Evolutionary conservation across 2,888 invertebrate genomes (phyloP), one percentile per base, ranked within the genome.

Genomic region (Drymonia ruficornis): DNA sequence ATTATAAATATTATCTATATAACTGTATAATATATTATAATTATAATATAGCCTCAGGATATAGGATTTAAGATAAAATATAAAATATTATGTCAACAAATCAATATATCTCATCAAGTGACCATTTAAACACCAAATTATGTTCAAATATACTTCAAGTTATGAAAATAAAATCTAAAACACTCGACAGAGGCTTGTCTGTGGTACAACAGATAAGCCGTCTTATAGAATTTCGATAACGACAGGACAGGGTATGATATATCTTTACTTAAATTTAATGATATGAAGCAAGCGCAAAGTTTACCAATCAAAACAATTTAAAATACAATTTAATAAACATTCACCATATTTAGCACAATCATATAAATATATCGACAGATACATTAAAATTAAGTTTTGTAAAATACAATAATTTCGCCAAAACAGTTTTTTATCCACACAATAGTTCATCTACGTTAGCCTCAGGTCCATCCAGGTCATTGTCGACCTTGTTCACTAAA

Each of bases 251-350:
- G 55, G 60, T 46, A 67, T 52, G 51, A 67, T 61, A 74, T 77
- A 68, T 66, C 73, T 70, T 76, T 71, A 80, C 89, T 86, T 90
- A 89, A 80, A 61, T 63, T 79, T 90, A 91, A 87, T 91, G 91
- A 91, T 91, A 91, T 91, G 90, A 87, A 74, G 83, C 81, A 88
- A 90, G 88, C 88, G 87, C 88, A 83, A 87, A 77, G 73, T 81
- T 75, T 59, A 63, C 61, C 47, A 66, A 68, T 63, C 55, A 40
- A 68, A 66, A 58, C 55, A 62, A 66, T 61, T 63, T 52, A 48
- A 57, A 70, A 62, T 59, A 52, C 55, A 19, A 1, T 16, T 40
- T 16, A 16, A 40, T 40, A 3, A 16, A 15, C 16, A 16, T 16
- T 16, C 40, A 4, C n/a, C 38, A 49, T 46, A 31, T 40, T 11